Evolutionary conservation across 2,888 invertebrate genomes (phyloP), one percentile per base, ranked within the genome.

Genomic region (Lithophane semibrunnea): DNA sequence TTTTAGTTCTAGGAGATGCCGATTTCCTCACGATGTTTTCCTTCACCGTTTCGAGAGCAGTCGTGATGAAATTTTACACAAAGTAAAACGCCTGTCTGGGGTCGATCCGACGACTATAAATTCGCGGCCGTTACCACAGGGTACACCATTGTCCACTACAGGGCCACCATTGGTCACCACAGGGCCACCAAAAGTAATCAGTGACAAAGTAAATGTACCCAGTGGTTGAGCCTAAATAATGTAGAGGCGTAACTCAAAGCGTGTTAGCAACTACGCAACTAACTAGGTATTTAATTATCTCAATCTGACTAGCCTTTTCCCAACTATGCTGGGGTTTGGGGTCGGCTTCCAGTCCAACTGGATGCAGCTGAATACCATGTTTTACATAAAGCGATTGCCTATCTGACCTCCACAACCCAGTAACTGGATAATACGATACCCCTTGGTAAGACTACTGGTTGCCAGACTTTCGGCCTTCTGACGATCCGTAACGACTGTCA

Each of bases 171-270:
- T 37, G 37, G 0, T 5, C 37, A 5, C 37, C 37, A 37, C 37
- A 37, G 37, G 5, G 37, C 37, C 37, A 5, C 37, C 5, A 37
- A 37, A 37, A 37, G 4, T 37, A 37, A 37, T 52, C 18, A 56
- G 54, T 12, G 56, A 58, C 73, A 47, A 74, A 58, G 13, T 18
- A 58, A 65, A 79, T 58, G 9, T 52, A 67, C 29, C 21, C 13
- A 13, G 8, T 49, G 18, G 47, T 64, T 65, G 13, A 49, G 37
- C 21, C 16, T 18, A 56, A 58, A 67, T 58, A 24, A 79, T 29
- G 21, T 76, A 29, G 49, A 42, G 47, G 49, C 24, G 21, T 21
- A 42, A 49, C 49, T 29, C 47, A 79, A 79, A 58, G 79, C 79
- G 42, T 42, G 76, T 58, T 58, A 42, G 42, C 42, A 29, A 49